Percentiles rank a stretch among this genome's conserved stretches.
These are phyloP conservation scores for Calidris pugnax DNA, from an alignment of 2,113 vertebrate genomes.

Conservation along the genomic window DNA sequence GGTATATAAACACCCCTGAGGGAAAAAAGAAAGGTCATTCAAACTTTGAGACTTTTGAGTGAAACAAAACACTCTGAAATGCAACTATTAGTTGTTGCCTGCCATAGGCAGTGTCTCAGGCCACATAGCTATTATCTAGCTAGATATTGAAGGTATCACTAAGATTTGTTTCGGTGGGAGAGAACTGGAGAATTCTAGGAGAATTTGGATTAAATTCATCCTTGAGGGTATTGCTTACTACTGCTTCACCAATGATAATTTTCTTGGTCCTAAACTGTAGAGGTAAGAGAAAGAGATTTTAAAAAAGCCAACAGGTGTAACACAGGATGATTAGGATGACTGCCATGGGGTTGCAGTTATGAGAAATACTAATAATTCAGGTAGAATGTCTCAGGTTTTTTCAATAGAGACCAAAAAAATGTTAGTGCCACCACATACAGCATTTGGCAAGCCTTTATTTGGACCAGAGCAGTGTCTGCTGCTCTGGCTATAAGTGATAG, in stretches of 20 bases:
- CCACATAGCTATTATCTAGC: not conserved
- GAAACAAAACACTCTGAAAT: not conserved
- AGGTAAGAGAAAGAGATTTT: not conserved
- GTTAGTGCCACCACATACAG: not conserved
- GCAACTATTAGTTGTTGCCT: not conserved
- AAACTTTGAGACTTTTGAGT: not conserved
- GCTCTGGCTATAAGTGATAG: not conserved
- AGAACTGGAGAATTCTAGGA: not conserved
- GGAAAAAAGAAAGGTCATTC: not conserved
- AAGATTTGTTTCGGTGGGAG: not conserved
- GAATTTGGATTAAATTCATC: not conserved
- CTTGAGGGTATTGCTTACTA: not conserved
- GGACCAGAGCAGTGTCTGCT: not conserved
- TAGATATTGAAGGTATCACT: not conserved
- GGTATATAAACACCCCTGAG: not conserved
- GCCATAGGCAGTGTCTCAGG: not conserved
- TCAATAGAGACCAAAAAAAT: not conserved
- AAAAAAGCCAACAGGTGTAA: not conserved
- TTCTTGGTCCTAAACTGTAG: not conserved
- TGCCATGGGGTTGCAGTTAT: not conserved
- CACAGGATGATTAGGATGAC: not conserved
- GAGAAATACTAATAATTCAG: not conserved
- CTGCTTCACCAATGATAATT: not conserved
- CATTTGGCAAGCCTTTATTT: not conserved
- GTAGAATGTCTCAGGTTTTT: not conserved